Conservation (phyloP, 2,797 vertebrate species). For the Channallabes apus region DNA sequence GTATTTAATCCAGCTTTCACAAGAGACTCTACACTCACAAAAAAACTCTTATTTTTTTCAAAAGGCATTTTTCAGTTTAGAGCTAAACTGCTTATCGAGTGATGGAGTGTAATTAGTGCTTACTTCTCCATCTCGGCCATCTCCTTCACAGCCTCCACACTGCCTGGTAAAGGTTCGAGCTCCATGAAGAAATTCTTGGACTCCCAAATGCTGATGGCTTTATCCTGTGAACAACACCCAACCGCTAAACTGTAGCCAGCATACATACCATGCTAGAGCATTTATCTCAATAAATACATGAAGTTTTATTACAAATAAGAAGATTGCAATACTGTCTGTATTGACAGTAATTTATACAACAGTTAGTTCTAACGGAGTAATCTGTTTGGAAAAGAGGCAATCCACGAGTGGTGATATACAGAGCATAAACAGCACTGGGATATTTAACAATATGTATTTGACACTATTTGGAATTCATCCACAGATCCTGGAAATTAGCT, state of each 20-base stretch:
- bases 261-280: not conserved
- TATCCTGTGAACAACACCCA: conserved; percentile 73
- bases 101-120: conserved; percentile 55
- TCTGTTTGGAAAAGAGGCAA: too few relatives aligned
- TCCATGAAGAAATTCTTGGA: conserved; percentile 92
- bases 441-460: too few relatives aligned
- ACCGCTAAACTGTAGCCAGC: not conserved
- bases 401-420: too few relatives aligned
- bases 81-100: not conserved
- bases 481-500: too few relatives aligned
- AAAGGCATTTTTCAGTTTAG: not conserved
- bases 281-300: not conserved
- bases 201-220: conserved; percentile 95
- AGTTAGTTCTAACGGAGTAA: too few relatives aligned
- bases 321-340: not conserved
- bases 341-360: too few relatives aligned
- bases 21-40: too few relatives aligned
- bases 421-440: too few relatives aligned
- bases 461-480: too few relatives aligned
- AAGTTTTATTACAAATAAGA: too few relatives aligned
- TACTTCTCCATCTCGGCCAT: conserved; percentile 90
- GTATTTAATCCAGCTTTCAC: not conserved
- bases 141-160: conserved; percentile 88
- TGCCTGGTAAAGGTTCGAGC: conserved; percentile 88
- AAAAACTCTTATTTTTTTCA: too few relatives aligned